phyloP scores from a whole-genome alignment of 92 coral and sea anemone genomes.

The Phymanthus crucifer region DNA sequence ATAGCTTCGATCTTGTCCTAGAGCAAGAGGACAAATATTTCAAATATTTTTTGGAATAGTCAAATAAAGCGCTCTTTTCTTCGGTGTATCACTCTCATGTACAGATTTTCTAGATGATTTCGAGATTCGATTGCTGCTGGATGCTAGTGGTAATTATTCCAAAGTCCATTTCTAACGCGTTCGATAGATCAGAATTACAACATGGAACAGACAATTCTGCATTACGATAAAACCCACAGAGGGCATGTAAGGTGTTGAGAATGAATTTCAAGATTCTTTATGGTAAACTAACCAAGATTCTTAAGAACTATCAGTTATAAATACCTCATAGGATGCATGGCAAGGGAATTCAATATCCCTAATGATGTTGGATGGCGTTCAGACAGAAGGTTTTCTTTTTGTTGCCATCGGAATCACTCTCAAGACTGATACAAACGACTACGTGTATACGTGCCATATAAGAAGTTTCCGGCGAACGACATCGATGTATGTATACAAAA shows the following conservation, averaged over 20 bases:
- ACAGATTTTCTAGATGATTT: constrained; percentile 2
- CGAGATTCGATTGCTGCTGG: not conserved
- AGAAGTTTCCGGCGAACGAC: constrained; percentile 31
- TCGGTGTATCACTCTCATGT: not conserved
- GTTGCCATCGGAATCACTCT: constrained; percentile 1
- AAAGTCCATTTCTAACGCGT: constrained; percentile 8
- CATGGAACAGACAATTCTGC: constrained; percentile 26
- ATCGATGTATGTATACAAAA: constrained; percentile 22
- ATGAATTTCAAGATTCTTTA: constrained; percentile 2
- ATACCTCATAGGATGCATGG: constrained; percentile 35
- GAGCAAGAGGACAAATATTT: constrained; percentile 43
- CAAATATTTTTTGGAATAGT: constrained; percentile 40
- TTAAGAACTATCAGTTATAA: not conserved
- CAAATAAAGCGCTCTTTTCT: not conserved
- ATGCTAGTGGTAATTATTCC: not conserved
- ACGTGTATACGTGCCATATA: constrained; percentile 1
- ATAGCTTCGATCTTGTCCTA: not conserved
- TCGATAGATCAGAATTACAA: not conserved
- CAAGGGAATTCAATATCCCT: constrained; percentile 6
- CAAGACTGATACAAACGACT: not conserved
- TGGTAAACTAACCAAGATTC: constrained; percentile 5
- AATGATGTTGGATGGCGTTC: not conserved
- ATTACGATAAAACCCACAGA: constrained; percentile 15
- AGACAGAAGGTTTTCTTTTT: not conserved
- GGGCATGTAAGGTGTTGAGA: constrained; percentile 12